Evolutionary conservation across 2,888 invertebrate genomes (phyloP), one percentile per base, ranked within the genome.

Genomic region (Drosophila mimetica): DNA sequence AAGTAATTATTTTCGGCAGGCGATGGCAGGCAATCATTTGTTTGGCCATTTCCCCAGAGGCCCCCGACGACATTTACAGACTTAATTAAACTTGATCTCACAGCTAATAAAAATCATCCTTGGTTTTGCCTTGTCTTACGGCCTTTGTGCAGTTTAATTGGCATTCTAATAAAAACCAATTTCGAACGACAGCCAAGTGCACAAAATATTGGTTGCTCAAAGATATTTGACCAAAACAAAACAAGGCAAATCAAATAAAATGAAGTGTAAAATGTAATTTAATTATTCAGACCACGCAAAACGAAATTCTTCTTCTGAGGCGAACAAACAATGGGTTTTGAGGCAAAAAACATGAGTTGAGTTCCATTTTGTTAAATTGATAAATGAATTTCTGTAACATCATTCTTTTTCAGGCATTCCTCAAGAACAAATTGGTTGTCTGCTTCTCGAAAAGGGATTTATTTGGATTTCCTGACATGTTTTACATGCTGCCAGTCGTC

Each of bases 1-100:
- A 41, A 53, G 46, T 53, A 63, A 53, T 64, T 58, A 50, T 64
- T 61, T 51, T 52, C 16, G 36, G 4, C 20, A 18, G 30, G 25
- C 22, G 11, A 11, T 11, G 11, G 30, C 44, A 46, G 11, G 30
- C 44, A 46, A 47, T 55, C 42, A 37, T 51, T 41, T 57, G 64
- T 51, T 39, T 11, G 46, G n/a, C 34, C 46, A 54, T 39, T 57
- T 61, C 58, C 55, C 46, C 53, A 67, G 63, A 64, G 76, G 69
- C 16, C 34, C 34, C 41, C 32, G 32, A 39, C 66, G 77, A 48
- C 54, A 70, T 53, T 61, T 18, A 18, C 44, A 70, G 59, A 73
- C 69, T 81, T 77, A 84, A 84, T 82, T 77, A 77, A 72, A 74
- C 74, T 64, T 39, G 75, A 74, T 81, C 66, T 67, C 79, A 72